phyloP scores from a whole-genome alignment of 37 sponge, comb jelly and placozoan species.

The Bolinopsis microptera region DNA sequence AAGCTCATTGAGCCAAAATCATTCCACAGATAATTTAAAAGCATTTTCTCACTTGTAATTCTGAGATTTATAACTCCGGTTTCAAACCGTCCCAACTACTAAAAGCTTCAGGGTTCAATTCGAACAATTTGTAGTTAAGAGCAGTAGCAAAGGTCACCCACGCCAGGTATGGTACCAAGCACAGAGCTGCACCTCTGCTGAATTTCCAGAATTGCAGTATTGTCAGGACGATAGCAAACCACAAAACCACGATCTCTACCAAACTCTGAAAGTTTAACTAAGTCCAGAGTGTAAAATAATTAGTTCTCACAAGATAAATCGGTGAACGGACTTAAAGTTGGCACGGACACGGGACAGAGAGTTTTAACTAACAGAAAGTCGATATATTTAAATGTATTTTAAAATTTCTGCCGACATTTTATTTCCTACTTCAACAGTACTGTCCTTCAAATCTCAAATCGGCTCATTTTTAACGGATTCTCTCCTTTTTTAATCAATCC shows the following conservation, averaged over 20 bases:
- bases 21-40: not conserved
- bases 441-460: too few species aligned
- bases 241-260: slow-evolving; percentile 26
- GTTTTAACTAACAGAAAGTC: too few species aligned
- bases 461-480: too few species aligned
- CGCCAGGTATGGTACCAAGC: not conserved
- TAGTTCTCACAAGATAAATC: too few species aligned
- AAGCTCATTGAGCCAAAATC: not conserved
- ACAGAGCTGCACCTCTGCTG: not conserved
- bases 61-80: not conserved
- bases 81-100: not conserved
- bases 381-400: too few species aligned
- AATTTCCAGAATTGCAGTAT: slow-evolving; percentile 12
- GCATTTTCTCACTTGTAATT: too few species aligned
- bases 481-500: too few species aligned
- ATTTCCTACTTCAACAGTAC: too few species aligned
- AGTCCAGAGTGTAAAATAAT: too few species aligned
- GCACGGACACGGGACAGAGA: too few species aligned
- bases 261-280: not conserved
- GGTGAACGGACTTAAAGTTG: too few species aligned
- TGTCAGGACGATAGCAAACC: slow-evolving; percentile 2
- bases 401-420: too few species aligned
- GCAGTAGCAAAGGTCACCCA: slow-evolving; percentile 40
- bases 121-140: slow-evolving; percentile 10
- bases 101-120: not conserved